phyloP scores from a whole-genome alignment of 2,113 vertebrate genomes.

The Oplegnathus fasciatus region DNA sequence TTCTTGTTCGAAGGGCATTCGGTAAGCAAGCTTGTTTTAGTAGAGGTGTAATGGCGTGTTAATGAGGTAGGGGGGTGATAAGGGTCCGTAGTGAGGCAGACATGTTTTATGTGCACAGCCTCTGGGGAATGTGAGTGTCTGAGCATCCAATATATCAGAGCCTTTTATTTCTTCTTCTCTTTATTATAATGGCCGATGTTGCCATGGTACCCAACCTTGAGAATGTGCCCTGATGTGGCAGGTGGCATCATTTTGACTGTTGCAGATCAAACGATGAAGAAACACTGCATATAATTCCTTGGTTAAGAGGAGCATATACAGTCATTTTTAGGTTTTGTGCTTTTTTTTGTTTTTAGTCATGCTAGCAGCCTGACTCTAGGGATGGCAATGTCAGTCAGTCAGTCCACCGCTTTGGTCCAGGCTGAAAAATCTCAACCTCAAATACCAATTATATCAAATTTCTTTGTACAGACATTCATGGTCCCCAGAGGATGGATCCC shows the following conservation, averaged over 20 bases:
- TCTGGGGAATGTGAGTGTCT: conserved; percentile 58
- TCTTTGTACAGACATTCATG: background rate
- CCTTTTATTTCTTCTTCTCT: conserved; percentile 59
- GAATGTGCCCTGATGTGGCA: conserved; percentile 61
- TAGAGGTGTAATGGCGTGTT: conserved; percentile 50
- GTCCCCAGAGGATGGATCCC: background rate
- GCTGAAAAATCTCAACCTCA: background rate
- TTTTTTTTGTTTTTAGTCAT: background rate
- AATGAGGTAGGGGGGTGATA: conserved; percentile 44
- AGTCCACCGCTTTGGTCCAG: background rate
- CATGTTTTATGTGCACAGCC: conserved; percentile 50
- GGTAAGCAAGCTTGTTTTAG: conserved; percentile 34
- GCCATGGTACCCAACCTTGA: conserved; percentile 74
- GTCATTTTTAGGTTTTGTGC: background rate
- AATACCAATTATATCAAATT: too few species aligned
- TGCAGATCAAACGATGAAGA: background rate
- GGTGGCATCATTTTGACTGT: conserved; percentile 38
- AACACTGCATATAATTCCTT: background rate
- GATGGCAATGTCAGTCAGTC: background rate
- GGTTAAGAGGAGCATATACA: conserved; percentile 4
- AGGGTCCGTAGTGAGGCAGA: conserved; percentile 20
- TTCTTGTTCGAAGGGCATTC: background rate
- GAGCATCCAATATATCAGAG: conserved; percentile 52
- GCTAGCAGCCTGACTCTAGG: background rate
- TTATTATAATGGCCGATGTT: conserved; percentile 70